A percentile compares a stretch with the other conserved stretches of the same genome.
phyloP scores from a whole-genome alignment of 2,113 vertebrate genomes.

The Galemys pyrenaicus region DNA sequence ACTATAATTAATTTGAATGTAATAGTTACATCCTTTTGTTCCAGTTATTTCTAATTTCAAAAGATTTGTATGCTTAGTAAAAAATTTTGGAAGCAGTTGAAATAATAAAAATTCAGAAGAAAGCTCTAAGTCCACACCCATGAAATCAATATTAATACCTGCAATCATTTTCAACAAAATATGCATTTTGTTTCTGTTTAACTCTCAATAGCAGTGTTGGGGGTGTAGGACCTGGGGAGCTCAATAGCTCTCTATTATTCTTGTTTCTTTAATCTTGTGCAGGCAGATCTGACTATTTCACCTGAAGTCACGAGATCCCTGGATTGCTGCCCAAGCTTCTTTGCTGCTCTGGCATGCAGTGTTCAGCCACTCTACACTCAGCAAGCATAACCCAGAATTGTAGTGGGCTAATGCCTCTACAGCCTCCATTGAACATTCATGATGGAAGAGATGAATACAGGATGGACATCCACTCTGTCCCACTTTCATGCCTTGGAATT shows the following conservation, averaged over 20 bases:
- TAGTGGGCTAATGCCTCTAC: background rate
- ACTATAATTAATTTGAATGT: background rate
- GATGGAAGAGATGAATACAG: background rate
- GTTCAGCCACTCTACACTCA: background rate
- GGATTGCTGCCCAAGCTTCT: background rate
- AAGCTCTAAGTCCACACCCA: background rate
- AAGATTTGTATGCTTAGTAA: background rate
- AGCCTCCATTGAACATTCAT: background rate
- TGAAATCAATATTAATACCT: background rate
- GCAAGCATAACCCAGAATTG: accelerated
- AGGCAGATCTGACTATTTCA: too few relatives aligned
- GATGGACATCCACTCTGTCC: background rate
- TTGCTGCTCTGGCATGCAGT: background rate
- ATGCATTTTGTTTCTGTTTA: background rate
- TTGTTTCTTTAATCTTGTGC: background rate
- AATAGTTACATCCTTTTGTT: background rate
- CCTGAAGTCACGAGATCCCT: background rate
- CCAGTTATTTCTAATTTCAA: constrained; percentile 16
- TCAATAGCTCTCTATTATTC: background rate
- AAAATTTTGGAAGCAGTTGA: background rate
- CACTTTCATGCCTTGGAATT: too few relatives aligned
- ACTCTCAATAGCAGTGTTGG: too few relatives aligned
- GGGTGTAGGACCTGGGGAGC: too few relatives aligned
- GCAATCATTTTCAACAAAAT: background rate
- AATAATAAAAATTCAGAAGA: background rate